Evolutionary conservation across 2,113 vertebrate species (phyloP).

Genomic region (Lethenteron reissneri): DNA sequence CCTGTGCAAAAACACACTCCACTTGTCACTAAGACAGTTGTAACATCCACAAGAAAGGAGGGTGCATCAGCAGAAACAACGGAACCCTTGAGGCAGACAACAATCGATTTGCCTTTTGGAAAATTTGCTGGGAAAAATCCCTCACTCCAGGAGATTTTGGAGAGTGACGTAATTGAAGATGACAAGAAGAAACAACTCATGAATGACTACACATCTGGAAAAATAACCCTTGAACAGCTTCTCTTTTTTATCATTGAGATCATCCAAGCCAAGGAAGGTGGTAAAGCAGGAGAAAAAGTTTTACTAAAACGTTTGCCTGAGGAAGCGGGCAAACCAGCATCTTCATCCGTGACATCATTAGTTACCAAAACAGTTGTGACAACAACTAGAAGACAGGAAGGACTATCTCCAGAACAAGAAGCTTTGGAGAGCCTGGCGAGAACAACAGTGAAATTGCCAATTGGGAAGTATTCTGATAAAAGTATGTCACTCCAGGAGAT

Average conservation of each 20-base stretch:
- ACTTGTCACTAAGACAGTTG: too few species aligned
- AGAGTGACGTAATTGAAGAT: neutral
- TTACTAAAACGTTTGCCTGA: neutral
- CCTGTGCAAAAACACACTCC: too few species aligned
- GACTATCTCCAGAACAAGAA: neutral
- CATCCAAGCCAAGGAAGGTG: constrained; percentile 1
- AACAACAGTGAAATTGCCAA: neutral
- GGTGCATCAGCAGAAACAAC: too few species aligned
- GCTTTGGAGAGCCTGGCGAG: neutral
- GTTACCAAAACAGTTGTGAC: neutral
- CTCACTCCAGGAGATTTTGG: neutral
- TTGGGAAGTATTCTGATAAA: neutral
- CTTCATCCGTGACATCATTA: neutral
- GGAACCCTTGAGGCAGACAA: constrained; percentile 14
- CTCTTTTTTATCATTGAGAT: neutral
- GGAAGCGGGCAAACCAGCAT: neutral
- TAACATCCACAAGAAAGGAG: too few species aligned
- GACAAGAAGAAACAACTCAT: neutral
- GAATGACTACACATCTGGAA: constrained; percentile 1
- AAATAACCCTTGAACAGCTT: neutral
- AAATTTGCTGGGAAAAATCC: constrained; percentile 14
- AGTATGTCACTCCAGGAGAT: constrained; percentile 5
- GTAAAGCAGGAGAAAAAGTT: neutral
- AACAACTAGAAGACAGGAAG: neutral
- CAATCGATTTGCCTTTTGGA: constrained; percentile 8